phyloP scores from a whole-genome alignment of 2,797 vertebrate species.

The Aeoliscus strigatus region DNA sequence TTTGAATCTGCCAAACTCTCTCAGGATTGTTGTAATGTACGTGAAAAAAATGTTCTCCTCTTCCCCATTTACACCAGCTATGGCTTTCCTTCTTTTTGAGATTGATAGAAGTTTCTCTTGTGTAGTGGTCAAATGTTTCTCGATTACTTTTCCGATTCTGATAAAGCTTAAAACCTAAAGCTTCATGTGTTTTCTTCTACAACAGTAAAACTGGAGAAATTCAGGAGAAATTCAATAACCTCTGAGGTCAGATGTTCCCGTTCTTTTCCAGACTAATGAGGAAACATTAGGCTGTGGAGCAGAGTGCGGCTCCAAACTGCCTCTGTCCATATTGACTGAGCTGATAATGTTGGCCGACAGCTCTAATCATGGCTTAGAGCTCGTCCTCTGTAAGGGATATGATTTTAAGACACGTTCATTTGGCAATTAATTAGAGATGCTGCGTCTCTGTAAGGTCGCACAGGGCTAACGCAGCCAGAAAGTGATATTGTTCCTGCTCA shows the following conservation, averaged over 20 bases:
- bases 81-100: too few relatives aligned
- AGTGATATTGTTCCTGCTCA: neutral
- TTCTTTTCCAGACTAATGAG: constrained; percentile 22
- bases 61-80: too few relatives aligned
- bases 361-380: constrained; percentile 27
- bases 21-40: too few relatives aligned
- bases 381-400: neutral
- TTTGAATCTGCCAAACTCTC: too few relatives aligned
- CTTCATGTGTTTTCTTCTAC: too few relatives aligned
- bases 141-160: too few relatives aligned
- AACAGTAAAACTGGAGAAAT: too few relatives aligned
- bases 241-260: constrained; percentile 12
- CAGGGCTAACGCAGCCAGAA: neutral
- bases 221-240: constrained; percentile 29
- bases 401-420: constrained; percentile 14
- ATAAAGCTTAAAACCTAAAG: too few relatives aligned
- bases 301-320: constrained; percentile 19
- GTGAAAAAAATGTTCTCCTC: too few relatives aligned
- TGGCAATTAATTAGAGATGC: constrained; percentile 29
- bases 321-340: constrained; percentile 38
- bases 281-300: constrained; percentile 2
- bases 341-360: constrained; percentile 26
- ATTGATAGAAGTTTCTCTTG: too few relatives aligned
- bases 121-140: too few relatives aligned
- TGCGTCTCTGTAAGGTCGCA: neutral